Conservation (phyloP, 2,113 vertebrate genomes). For the Ophiodon elongatus region DNA sequence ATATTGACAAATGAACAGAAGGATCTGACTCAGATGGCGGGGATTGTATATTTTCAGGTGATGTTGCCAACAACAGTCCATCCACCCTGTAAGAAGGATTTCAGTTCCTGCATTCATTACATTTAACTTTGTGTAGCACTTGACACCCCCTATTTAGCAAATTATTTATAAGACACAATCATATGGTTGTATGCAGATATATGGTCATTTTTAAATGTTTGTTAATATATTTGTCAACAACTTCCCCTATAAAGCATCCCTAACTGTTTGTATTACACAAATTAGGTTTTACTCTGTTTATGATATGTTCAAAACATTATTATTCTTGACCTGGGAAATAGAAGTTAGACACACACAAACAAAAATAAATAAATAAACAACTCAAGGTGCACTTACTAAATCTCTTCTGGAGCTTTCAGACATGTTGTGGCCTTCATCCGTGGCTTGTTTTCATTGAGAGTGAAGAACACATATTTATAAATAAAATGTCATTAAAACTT, state of each 20-base stretch:
- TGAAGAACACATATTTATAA: background rate
- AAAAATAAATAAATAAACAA: background rate
- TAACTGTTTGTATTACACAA: background rate
- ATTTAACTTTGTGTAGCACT: constrained; percentile 21
- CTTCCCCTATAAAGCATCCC: background rate
- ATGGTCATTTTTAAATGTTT: background rate
- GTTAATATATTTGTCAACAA: constrained; percentile 13
- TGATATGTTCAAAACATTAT: background rate
- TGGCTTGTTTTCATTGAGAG: background rate
- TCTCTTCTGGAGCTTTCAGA: background rate
- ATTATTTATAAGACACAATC: background rate
- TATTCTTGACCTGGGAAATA: background rate
- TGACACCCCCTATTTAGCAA: constrained; percentile 15
- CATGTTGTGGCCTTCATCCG: background rate
- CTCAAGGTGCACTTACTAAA: background rate
- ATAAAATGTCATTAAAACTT: background rate
- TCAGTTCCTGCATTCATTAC: background rate
- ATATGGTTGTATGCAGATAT: background rate
- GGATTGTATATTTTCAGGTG: constrained; percentile 47
- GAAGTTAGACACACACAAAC: background rate
- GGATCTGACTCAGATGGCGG: constrained; percentile 41
- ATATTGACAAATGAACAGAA: constrained; percentile 76
- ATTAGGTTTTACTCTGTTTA: background rate
- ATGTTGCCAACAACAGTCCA: constrained; percentile 36
- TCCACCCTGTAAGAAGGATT: background rate